Percentiles rank a stretch among this genome's conserved stretches.
Conservation (phyloP, 2,113 vertebrate genomes). For the Rallus limicola region DNA sequence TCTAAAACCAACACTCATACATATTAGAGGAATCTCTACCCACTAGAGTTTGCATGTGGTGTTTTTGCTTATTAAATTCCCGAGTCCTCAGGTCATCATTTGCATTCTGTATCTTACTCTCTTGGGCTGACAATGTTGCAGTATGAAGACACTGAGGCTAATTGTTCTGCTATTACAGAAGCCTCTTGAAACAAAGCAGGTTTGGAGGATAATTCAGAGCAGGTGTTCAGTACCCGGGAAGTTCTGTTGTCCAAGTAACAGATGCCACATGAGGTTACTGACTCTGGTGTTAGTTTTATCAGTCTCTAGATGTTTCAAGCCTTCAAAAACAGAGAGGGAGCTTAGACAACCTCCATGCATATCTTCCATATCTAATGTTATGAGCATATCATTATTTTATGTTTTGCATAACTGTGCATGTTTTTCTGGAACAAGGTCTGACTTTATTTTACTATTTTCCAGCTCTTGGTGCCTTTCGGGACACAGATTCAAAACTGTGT, state of each 20-base stretch:
- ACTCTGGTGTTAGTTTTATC: not conserved
- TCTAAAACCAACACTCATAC: slow-evolving; percentile 16
- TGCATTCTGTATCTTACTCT: slow-evolving; percentile 26
- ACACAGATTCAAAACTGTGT: not conserved
- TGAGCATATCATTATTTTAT: not conserved
- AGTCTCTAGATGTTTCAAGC: not conserved
- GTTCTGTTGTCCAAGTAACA: not conserved
- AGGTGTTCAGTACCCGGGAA: not conserved
- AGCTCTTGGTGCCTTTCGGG: not conserved
- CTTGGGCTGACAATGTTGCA: not conserved
- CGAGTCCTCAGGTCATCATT: slow-evolving; percentile 30
- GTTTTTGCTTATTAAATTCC: slow-evolving; percentile 44
- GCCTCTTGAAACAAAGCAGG: slow-evolving; percentile 33
- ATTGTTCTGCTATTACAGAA: slow-evolving; percentile 37
- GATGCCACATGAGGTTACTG: not conserved
- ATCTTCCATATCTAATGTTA: not conserved
- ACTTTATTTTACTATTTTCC: not conserved
- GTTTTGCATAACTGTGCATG: not conserved
- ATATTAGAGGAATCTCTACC: slow-evolving; percentile 20
- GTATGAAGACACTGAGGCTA: slow-evolving; percentile 27
- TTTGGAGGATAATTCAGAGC: not conserved
- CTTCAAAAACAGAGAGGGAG: not conserved
- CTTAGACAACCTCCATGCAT: not conserved
- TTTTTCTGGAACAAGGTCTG: not conserved
- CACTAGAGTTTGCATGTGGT: slow-evolving; percentile 49